Conservation (phyloP, 2,888 invertebrate species). For the Thereva unica region DNA sequence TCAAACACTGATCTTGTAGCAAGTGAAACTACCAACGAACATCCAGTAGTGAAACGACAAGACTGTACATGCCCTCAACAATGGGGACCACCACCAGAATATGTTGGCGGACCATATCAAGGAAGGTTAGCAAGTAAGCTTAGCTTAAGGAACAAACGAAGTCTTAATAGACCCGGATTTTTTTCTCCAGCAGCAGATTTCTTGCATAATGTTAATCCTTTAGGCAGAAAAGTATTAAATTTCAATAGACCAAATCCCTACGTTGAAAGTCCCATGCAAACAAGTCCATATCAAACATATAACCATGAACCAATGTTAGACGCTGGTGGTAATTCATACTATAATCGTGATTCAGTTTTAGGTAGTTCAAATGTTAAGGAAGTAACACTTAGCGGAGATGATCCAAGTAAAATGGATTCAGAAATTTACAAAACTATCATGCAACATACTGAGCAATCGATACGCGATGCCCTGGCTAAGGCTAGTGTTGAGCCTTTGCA, state of each 20-base stretch:
- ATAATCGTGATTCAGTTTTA: not conserved
- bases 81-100: not conserved
- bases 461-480: conserved; percentile 23
- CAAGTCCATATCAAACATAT: no score
- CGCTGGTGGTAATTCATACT: not conserved
- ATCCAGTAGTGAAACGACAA: not conserved
- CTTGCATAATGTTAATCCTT: not conserved
- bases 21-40: conserved; percentile 10
- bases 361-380: not conserved
- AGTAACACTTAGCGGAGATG: conserved; percentile 2
- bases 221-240: not conserved
- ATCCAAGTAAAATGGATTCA: conserved; percentile 16
- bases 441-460: conserved; percentile 26
- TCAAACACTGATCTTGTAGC: not conserved
- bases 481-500: conserved; percentile 20
- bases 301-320: no score
- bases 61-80: conserved; percentile 12
- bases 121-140: conserved; percentile 21
- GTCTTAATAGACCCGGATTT: not conserved
- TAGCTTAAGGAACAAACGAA: conserved; percentile 21
- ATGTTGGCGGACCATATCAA: not conserved
- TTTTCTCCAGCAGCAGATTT: not conserved
- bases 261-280: not conserved
- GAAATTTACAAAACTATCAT: conserved; percentile 22
- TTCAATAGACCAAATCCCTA: not conserved